Evolutionary conservation across 2,113 vertebrate species (phyloP).

Genomic region (Prionailurus bengalensis): DNA sequence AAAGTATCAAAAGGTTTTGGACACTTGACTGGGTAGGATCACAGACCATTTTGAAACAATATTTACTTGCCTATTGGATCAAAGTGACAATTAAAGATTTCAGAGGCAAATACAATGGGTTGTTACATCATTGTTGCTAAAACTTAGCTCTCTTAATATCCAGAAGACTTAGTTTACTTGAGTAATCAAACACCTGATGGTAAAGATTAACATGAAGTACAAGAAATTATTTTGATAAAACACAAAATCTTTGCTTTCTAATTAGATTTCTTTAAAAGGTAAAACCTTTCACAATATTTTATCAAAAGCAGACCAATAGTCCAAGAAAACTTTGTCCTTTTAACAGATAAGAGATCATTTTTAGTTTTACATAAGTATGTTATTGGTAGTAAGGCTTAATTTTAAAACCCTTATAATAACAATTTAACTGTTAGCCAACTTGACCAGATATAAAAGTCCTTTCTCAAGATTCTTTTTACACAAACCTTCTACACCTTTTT

Average conservation of each 20-base stretch:
- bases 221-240: neutral
- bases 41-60: neutral
- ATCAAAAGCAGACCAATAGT: neutral
- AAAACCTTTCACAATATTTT: neutral
- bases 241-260: neutral
- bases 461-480: neutral
- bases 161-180: neutral
- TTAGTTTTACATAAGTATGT: neutral
- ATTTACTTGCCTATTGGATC: neutral
- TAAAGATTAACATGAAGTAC: neutral
- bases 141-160: neutral
- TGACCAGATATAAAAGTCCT: neutral
- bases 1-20: neutral
- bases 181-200: neutral
- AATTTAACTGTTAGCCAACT: neutral
- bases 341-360: neutral
- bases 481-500: neutral
- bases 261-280: neutral
- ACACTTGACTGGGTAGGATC: neutral
- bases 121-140: neutral
- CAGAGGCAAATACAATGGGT: neutral
- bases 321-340: neutral
- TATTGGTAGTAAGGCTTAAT: neutral
- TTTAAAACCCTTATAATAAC: neutral
- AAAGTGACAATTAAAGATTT: neutral